Percentiles rank a stretch among this genome's conserved stretches.
phyloP scores from a whole-genome alignment of 2,113 vertebrate genomes.

The Phaethornis superciliosus region DNA sequence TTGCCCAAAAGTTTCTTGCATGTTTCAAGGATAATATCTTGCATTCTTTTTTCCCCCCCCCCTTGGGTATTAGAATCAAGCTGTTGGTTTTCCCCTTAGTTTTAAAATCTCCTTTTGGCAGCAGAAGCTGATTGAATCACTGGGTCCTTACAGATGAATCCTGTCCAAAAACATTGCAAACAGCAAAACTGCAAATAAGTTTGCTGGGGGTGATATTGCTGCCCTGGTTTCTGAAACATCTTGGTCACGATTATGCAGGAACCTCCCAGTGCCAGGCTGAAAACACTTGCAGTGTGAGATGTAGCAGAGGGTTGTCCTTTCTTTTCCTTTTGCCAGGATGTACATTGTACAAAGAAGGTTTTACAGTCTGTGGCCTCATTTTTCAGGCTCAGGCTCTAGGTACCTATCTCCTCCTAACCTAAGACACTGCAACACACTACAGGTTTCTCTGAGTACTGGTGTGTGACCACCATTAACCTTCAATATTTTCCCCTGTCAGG shows the following conservation, averaged over 20 bases:
- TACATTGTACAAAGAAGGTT: not conserved
- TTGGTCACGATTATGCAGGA: rapidly evolving
- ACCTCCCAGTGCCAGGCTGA: not conserved
- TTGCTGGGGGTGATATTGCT: rapidly evolving
- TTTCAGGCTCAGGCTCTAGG: not conserved
- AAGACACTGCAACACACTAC: not conserved
- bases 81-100: not conserved
- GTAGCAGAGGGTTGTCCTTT: not conserved
- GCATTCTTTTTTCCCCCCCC: not conserved
- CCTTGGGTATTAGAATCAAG: not conserved
- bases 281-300: not conserved
- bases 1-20: not conserved
- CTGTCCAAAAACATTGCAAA: rapidly evolving
- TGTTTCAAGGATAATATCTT: not conserved
- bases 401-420: rapidly evolving
- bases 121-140: not conserved
- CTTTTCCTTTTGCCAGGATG: not conserved
- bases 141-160: not conserved
- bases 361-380: not conserved
- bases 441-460: not conserved
- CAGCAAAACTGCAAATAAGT: not conserved
- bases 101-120: not conserved
- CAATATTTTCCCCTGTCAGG: not conserved
- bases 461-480: not conserved
- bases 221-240: not conserved